Conservation (phyloP, 92 coral and sea anemone genomes). For the Phenganax marumi region DNA sequence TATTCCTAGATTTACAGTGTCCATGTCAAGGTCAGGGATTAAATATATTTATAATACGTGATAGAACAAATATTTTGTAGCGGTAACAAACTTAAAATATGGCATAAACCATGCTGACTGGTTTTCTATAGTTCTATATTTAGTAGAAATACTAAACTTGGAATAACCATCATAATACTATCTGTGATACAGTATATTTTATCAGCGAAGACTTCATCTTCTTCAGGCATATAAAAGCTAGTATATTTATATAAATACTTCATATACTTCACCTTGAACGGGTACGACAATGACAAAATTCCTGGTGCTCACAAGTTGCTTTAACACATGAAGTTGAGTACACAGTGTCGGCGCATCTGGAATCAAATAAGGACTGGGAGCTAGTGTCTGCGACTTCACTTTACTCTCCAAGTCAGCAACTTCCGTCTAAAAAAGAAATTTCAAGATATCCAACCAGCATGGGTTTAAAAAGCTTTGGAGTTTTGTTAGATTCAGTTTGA, state of each 20-base stretch:
- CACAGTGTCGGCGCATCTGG: conserved; percentile 92
- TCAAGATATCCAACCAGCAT: not conserved
- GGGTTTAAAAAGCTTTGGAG: not conserved
- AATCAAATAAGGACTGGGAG: conserved; percentile 74
- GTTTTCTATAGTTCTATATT: too few relatives aligned
- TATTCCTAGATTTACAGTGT: too few relatives aligned
- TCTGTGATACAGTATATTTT: not conserved
- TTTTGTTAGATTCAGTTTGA: too few relatives aligned
- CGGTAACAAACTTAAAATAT: too few relatives aligned
- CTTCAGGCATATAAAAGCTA: not conserved
- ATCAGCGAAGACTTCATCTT: not conserved
- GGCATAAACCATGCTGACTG: too few relatives aligned
- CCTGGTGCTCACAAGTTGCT: conserved; percentile 73
- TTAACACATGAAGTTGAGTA: conserved; percentile 81
- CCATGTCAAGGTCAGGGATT: too few relatives aligned
- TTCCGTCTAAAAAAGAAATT: conserved; percentile 65
- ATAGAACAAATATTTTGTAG: too few relatives aligned
- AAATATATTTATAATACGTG: too few relatives aligned
- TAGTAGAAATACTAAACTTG: too few relatives aligned
- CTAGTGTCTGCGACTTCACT: conserved; percentile 71
- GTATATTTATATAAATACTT: not conserved
- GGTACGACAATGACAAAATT: conserved; percentile 84
- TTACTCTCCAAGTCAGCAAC: conserved; percentile 90
- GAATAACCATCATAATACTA: not conserved
- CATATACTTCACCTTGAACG: conserved; percentile 65